Evolutionary conservation across 2,113 vertebrate genomes (phyloP), one percentile per base, ranked within the genome.

Genomic region (Pteruthius melanotis): DNA sequence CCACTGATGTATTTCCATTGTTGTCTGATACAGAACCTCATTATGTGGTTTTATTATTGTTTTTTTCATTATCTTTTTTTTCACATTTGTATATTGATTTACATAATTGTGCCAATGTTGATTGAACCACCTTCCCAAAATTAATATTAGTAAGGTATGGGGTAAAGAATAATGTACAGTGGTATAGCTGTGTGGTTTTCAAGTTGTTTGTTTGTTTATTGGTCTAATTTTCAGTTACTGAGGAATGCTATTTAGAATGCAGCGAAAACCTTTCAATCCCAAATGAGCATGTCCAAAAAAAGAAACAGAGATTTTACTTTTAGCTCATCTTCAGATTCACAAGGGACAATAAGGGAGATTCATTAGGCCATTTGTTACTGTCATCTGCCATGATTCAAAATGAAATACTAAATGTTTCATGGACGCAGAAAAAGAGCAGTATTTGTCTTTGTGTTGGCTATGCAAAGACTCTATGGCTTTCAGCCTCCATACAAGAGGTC

Each of bases 331-430:
- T 98, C 98, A 97, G 98, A 98, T 98, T 99, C 98, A 97, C 98
- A 97, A 93, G 98, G 98, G 98, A 99, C 99, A 99, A 99, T 99
- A 99, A 99, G 99, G 97, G 98, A 99, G 99, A 99, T 99, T 99
- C 98, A 99, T 99, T 99, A 98, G 98, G 98, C 98, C 98, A 99
- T 99, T 99, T 99, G 99, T 99, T 99, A 99, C 98, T 98, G 98
- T 99, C 99, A 98, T 99, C 98, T 99, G 98, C 98, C 98, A 99
- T 98, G 98, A 99, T 98, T 98, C 98, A 98, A 98, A 99, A 99
- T 99, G 98, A 99, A 99, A 99, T 99, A 99, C 98, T 99, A 99
- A 99, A 99, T 99, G 99, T 99, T 99, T 99, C 98, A 99, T 99
- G 98, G 99, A 98, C 93, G 98, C 98, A 98, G 98, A 99, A 99